These are phyloP conservation scores for Pteropus rufus DNA, from an alignment of 2,797 vertebrate species.

Conservation along the genomic window DNA sequence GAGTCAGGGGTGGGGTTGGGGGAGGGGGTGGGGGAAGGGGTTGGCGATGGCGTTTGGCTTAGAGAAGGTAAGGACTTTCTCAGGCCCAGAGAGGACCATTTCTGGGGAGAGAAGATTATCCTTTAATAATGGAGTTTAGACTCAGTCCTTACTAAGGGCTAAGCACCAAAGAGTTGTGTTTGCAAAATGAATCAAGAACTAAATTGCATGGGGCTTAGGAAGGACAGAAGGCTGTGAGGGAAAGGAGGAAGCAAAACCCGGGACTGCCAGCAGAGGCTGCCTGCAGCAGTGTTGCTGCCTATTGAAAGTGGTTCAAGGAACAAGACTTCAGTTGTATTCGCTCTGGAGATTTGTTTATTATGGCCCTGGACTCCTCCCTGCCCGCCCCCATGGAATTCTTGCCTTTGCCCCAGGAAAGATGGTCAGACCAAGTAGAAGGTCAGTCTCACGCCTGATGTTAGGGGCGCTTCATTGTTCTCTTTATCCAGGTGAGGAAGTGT, in stretches of 20 bases:
- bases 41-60: not conserved
- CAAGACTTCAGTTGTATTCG: not conserved
- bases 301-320: not conserved
- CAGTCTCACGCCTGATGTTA: not conserved
- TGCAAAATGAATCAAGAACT: not conserved
- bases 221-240: too few relatives aligned
- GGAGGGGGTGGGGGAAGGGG: too few relatives aligned
- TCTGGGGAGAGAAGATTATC: not conserved
- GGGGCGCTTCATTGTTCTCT: not conserved
- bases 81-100: not conserved
- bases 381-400: not conserved
- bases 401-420: not conserved
- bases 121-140: not conserved
- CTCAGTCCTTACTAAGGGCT: not conserved
- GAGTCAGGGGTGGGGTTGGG: too few relatives aligned
- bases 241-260: not conserved
- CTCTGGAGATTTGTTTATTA: not conserved
- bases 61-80: not conserved
- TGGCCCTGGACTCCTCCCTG: not conserved
- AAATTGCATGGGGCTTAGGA: not conserved
- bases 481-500: slow-evolving; percentile 41
- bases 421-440: not conserved
- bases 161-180: not conserved
- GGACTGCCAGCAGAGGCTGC: not conserved
- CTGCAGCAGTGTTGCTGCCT: not conserved